Evolutionary conservation across 1,140 invertebrate genomes (phyloP), one percentile per base, ranked within the genome.

Genomic region (Doryteuthis pealeii): DNA sequence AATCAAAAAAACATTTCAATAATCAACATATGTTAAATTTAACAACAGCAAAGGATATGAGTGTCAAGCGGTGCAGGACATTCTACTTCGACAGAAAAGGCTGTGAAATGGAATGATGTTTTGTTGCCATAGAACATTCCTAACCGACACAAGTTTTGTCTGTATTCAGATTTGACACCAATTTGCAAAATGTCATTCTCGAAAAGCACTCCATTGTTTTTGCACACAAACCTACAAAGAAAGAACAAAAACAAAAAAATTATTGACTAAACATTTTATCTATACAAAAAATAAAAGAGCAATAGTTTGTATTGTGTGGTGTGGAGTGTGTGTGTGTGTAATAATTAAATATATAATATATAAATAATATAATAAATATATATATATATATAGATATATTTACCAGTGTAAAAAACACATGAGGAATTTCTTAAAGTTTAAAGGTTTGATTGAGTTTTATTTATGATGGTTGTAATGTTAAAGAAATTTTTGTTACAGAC

Each of bases 101-200:
- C 81, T 88, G 92, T 91, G 72, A 96, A 90, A 33, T 92, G 90
- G 84, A 92, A 92, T 81, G 93, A 92, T 45, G 97, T 98, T 90
- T 99, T 99, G 87, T 99, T 99, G 72, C 97, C 98, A 90, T 99
- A 99, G 87, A 98, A 99, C 31, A 99, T 89, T 32, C 94, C 95
- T 79, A 99, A 91, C 77, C 98, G 91, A 10, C 96, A 97, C 78
- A 99, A 90, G 90, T 99, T 99, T 87, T 96, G 94, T 83, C 96
- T 90, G 73, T 85, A 89, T 88, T 99, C 98, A 79, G 96, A 95
- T 88, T 99, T 99, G 0, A 99, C 95, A 72, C 97, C 98, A 82
- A 99, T 98, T 91, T 99, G 98, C 74, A 99, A 93, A 67, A 99
- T 89, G 84, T 99, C 96, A 90, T 98, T 99, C 90, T 99, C 98